Evolutionary conservation across 2,113 vertebrate species (phyloP).

Genomic region (Craseonycteris thonglongyai): DNA sequence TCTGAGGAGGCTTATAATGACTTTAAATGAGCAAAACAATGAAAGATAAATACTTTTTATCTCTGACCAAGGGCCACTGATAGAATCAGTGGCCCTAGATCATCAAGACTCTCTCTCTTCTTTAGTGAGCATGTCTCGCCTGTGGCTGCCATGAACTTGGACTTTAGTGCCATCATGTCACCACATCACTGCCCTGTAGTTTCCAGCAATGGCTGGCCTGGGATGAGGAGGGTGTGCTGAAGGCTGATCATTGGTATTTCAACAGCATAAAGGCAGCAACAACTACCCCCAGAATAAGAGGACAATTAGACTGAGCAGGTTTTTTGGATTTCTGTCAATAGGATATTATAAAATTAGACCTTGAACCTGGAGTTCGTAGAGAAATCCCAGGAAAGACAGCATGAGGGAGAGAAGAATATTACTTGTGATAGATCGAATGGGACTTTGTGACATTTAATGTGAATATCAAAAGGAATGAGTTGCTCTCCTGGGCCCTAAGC

Average conservation of each 20-base stretch:
- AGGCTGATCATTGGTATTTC: neutral
- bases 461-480: neutral
- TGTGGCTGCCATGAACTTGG: neutral
- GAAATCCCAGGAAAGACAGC: neutral
- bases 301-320: neutral
- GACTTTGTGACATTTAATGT: neutral
- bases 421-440: neutral
- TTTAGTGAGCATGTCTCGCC: neutral
- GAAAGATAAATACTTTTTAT: neutral
- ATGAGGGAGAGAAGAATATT: neutral
- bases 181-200: neutral
- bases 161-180: accelerated
- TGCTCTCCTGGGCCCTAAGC: neutral
- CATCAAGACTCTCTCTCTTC: neutral
- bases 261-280: neutral
- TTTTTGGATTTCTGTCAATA: neutral
- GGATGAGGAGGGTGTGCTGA: accelerated
- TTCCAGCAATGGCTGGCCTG: neutral
- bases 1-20: neutral
- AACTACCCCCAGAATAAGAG: neutral
- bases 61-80: neutral
- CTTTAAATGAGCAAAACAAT: neutral
- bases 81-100: neutral
- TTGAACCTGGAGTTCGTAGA: neutral
- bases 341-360: neutral